Conservation (phyloP, 2,113 vertebrate species). For the Tragelaphus buxtoni region DNA sequence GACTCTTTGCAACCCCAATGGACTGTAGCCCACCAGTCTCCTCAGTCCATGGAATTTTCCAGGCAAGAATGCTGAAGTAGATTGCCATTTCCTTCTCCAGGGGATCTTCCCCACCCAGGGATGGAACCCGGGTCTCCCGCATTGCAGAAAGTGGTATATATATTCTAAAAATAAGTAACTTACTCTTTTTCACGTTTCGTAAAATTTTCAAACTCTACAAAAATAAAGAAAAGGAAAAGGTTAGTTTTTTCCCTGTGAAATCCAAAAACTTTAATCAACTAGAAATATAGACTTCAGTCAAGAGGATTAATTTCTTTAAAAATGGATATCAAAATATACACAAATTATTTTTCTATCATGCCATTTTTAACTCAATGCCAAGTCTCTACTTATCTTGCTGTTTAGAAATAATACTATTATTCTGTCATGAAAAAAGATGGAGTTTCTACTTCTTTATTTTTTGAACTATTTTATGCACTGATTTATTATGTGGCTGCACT, state of each 20-base stretch:
- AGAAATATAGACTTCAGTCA: not conserved
- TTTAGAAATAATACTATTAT: not conserved
- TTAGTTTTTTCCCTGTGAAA: conserved; percentile 45
- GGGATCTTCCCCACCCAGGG: not conserved
- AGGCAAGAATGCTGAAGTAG: too few species aligned
- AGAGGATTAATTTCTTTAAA: not conserved
- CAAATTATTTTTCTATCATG: conserved; percentile 11
- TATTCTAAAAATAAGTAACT: conserved; percentile 64
- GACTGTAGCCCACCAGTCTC: not conserved
- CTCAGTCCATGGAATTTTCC: too few species aligned
- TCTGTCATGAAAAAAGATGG: not conserved
- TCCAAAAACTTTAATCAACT: conserved; percentile 25
- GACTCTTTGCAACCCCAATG: not conserved
- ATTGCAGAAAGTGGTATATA: not conserved
- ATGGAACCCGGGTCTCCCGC: not conserved
- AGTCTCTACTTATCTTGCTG: not conserved
- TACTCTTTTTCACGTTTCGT: conserved; percentile 84
- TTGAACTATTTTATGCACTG: not conserved
- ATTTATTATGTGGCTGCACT: not conserved
- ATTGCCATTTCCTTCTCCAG: too few species aligned
- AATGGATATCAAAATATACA: not conserved
- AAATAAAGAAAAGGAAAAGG: conserved; percentile 9
- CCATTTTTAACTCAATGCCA: not conserved
- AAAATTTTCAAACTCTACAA: conserved; percentile 85
- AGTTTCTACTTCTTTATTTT: not conserved